These are phyloP conservation scores for Pachydiplax longipennis DNA, from an alignment of 2,888 invertebrate species.

Conservation along the genomic window DNA sequence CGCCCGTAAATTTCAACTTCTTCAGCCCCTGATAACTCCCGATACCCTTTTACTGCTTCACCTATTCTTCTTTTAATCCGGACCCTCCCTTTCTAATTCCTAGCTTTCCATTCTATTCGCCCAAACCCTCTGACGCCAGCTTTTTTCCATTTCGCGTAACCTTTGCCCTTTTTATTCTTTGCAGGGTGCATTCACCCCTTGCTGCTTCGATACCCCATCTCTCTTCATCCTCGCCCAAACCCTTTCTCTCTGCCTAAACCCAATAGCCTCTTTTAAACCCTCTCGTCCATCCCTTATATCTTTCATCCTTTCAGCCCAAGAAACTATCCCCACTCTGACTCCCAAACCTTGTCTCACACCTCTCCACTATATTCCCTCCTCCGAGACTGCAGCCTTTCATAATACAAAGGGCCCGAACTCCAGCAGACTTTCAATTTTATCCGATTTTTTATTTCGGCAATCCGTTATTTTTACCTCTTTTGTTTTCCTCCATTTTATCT, in stretches of 20 bases:
- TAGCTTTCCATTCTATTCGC: not conserved
- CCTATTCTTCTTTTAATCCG: too few relatives aligned
- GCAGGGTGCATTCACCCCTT: not conserved
- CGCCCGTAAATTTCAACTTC: too few relatives aligned
- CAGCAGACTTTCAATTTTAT: not conserved
- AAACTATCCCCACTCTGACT: not conserved
- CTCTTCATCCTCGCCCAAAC: not conserved
- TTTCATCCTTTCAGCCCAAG: conserved; percentile 8
- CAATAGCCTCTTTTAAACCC: not conserved
- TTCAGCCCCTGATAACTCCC: too few relatives aligned
- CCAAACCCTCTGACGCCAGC: not conserved
- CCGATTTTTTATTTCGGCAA: not conserved
- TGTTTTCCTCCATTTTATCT: not conserved
- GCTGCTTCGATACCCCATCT: not conserved
- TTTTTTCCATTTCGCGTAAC: not conserved
- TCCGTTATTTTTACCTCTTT: not conserved
- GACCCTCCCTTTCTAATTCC: not conserved
- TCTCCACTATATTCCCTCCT: not conserved
- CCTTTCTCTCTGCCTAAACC: not conserved
- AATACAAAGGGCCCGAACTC: conserved; percentile 6
- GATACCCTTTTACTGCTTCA: too few relatives aligned
- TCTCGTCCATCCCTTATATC: not conserved
- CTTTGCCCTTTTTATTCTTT: not conserved
- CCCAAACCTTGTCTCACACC: not conserved
- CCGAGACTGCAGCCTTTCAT: conserved; percentile 6